These are phyloP conservation scores for Hylia prasina DNA, from an alignment of 2,113 vertebrate genomes.

Conservation along the genomic window DNA sequence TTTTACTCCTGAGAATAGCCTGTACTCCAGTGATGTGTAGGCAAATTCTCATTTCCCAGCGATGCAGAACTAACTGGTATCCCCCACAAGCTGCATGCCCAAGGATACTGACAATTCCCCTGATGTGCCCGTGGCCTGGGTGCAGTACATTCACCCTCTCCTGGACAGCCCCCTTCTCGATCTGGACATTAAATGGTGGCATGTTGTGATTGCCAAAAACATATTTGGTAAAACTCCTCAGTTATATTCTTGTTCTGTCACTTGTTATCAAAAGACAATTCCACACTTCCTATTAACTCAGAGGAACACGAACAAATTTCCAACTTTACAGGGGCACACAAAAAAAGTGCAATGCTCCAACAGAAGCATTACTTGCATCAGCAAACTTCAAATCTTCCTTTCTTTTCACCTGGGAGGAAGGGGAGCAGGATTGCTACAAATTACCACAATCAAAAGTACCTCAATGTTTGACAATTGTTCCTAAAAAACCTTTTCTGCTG, in stretches of 20 bases:
- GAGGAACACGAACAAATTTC: neutral
- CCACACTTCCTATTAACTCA: neutral
- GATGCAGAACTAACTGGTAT: neutral
- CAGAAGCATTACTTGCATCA: neutral
- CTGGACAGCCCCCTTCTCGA: neutral
- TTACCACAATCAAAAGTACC: neutral
- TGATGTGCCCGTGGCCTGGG: neutral
- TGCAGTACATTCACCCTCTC: neutral
- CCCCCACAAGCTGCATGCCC: neutral
- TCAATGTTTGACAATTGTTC: neutral
- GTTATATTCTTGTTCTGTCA: neutral
- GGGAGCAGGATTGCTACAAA: neutral
- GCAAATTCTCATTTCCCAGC: neutral
- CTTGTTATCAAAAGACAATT: neutral
- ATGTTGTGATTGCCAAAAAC: neutral
- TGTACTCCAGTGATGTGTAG: neutral
- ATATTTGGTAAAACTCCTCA: neutral
- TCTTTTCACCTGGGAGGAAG: neutral
- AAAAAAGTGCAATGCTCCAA: neutral
- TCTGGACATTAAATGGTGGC: neutral
- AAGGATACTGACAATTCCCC: neutral
- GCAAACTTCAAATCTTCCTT: neutral
- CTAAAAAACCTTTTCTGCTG: neutral
- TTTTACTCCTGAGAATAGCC: neutral
- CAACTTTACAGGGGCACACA: neutral